These are phyloP conservation scores for Marronus borbonicus DNA, from an alignment of 2,888 invertebrate genomes.

Conservation along the genomic window DNA sequence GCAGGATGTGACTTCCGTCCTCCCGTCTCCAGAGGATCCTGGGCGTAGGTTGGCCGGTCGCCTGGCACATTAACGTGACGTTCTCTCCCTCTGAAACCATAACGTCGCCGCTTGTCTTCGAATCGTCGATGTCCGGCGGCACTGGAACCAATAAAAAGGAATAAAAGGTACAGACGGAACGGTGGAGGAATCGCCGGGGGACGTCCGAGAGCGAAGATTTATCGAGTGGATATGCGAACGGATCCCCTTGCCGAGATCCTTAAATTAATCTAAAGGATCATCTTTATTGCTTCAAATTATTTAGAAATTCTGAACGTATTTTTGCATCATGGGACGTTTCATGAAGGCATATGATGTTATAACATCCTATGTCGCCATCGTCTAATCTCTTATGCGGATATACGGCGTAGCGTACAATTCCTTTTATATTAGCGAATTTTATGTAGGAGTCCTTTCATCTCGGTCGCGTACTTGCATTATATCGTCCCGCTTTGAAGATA, in stretches of 20 bases:
- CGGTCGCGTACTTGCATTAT: neutral
- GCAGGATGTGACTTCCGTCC: constrained; percentile 71
- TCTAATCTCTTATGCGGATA: neutral
- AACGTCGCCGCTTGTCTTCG: constrained; percentile 75
- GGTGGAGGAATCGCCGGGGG: neutral
- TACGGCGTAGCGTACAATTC: neutral
- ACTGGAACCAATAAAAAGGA: constrained; percentile 67
- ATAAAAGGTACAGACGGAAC: constrained; percentile 52
- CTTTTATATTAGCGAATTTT: constrained; percentile 6
- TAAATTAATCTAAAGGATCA: too few relatives aligned
- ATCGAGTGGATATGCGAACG: constrained; percentile 9
- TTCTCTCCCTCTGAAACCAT: constrained; percentile 76
- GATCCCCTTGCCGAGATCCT: neutral
- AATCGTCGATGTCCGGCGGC: constrained; percentile 77
- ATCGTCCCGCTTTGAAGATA: too few relatives aligned
- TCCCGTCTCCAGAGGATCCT: constrained; percentile 76
- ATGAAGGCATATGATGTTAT: neutral
- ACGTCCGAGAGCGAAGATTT: constrained; percentile 1
- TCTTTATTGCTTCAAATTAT: too few relatives aligned
- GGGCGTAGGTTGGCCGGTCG: constrained; percentile 74
- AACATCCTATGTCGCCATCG: neutral
- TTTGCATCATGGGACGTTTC: neutral
- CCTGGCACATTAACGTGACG: constrained; percentile 75
- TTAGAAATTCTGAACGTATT: too few relatives aligned
- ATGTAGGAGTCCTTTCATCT: neutral